These are phyloP conservation scores for Syndactyla subalaris DNA, from an alignment of 2,797 vertebrate species.

Conservation along the genomic window DNA sequence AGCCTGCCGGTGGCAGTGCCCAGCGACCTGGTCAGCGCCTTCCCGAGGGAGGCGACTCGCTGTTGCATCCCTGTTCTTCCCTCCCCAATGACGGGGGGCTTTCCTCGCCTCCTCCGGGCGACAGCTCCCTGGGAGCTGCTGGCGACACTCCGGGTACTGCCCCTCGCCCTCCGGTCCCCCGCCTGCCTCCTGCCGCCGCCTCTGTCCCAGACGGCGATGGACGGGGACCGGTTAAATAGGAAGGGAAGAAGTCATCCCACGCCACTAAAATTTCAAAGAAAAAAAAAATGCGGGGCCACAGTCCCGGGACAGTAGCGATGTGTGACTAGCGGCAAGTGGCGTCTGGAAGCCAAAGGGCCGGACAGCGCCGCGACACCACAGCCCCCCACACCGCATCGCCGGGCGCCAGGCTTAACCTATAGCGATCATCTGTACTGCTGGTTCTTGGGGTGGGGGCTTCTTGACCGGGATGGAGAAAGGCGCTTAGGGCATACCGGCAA, in stretches of 20 bases:
- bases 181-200: neutral
- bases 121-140: neutral
- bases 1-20: neutral
- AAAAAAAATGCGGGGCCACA: neutral
- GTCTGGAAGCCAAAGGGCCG: neutral
- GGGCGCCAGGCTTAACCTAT: neutral
- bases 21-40: conserved; percentile 9
- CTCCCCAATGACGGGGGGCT: neutral
- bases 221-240: neutral
- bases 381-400: neutral
- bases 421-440: neutral
- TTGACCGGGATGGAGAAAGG: neutral
- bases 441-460: neutral
- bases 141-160: neutral
- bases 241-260: neutral
- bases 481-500: neutral
- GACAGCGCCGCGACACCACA: neutral
- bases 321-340: neutral
- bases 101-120: neutral
- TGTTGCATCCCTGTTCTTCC: neutral
- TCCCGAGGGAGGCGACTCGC: neutral
- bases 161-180: neutral
- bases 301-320: neutral
- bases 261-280: neutral
- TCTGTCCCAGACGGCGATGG: neutral